Percentiles rank a stretch among this genome's conserved stretches.
Evolutionary conservation across 2,113 vertebrate genomes (phyloP).

Genomic region (Argyrosomus japonicus): DNA sequence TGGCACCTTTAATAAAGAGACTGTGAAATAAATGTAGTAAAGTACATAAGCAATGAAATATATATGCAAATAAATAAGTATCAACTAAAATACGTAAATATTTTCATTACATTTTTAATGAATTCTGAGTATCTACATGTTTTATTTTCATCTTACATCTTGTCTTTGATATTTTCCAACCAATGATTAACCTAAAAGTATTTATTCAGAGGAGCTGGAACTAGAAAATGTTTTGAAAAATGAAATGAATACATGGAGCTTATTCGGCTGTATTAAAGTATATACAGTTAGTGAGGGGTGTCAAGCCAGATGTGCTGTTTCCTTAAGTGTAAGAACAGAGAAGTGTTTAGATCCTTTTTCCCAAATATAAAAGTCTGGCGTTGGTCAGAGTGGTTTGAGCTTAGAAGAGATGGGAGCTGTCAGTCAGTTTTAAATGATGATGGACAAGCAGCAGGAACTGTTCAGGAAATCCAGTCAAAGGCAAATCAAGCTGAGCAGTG

Average conservation of each 20-base stretch:
- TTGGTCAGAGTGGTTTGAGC: slow-evolving; percentile 29
- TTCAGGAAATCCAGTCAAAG: slow-evolving; percentile 25
- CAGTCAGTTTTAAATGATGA: slow-evolving; percentile 45
- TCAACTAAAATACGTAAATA: background rate
- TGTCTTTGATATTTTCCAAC: background rate
- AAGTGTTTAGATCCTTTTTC: background rate
- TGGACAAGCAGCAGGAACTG: slow-evolving; percentile 27
- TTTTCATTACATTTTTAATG: background rate
- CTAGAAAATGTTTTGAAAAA: background rate
- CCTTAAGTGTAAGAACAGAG: slow-evolving; percentile 3
- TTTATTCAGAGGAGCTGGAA: background rate
- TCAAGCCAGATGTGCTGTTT: slow-evolving; percentile 2
- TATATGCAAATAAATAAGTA: background rate
- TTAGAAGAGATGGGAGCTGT: slow-evolving; percentile 20
- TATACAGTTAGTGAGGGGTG: slow-evolving; percentile 21
- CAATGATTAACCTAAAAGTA: background rate
- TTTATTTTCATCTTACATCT: background rate
- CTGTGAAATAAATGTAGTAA: background rate
- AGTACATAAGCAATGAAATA: background rate
- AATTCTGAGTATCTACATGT: background rate
- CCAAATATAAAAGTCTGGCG: slow-evolving; percentile 28
- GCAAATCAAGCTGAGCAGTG: slow-evolving; percentile 1
- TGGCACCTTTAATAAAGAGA: too few relatives aligned
- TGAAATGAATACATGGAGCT: background rate
- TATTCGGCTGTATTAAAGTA: slow-evolving; percentile 7